These are phyloP conservation scores for Orthonyx spaldingii DNA, from an alignment of 2,113 vertebrate genomes.

Conservation along the genomic window DNA sequence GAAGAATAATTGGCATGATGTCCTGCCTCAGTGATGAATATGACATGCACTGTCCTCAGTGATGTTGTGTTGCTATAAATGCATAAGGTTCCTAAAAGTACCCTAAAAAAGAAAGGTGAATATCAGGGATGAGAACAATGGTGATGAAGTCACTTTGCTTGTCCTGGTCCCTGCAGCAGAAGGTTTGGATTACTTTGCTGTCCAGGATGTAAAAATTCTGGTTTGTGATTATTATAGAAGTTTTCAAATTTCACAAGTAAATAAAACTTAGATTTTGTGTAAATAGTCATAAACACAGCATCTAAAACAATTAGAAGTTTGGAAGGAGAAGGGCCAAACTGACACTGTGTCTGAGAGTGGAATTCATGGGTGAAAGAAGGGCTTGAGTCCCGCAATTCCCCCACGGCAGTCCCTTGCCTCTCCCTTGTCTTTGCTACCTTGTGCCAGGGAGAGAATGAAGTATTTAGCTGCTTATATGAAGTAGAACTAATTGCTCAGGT, in stretches of 20 bases:
- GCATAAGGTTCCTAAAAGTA: neutral
- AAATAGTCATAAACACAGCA: neutral
- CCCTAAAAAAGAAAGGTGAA: neutral
- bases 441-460: neutral
- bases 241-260: neutral
- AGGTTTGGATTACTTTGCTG: neutral
- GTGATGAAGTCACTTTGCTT: neutral
- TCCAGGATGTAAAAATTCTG: neutral
- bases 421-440: neutral
- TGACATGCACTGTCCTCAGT: neutral
- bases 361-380: neutral
- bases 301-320: neutral
- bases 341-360: neutral
- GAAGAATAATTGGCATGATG: neutral
- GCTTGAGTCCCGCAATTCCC: rapidly evolving
- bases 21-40: neutral
- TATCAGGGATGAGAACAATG: neutral
- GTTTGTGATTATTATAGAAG: neutral
- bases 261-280: neutral
- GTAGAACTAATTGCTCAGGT: neutral
- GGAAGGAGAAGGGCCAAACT: neutral
- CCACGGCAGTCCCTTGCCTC: neutral
- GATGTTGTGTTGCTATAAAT: neutral
- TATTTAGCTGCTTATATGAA: neutral
- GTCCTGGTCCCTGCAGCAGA: neutral